Base-by-base conservation (phyloP, 2,888 invertebrate genomes). In the Brenthis ino region DNA sequence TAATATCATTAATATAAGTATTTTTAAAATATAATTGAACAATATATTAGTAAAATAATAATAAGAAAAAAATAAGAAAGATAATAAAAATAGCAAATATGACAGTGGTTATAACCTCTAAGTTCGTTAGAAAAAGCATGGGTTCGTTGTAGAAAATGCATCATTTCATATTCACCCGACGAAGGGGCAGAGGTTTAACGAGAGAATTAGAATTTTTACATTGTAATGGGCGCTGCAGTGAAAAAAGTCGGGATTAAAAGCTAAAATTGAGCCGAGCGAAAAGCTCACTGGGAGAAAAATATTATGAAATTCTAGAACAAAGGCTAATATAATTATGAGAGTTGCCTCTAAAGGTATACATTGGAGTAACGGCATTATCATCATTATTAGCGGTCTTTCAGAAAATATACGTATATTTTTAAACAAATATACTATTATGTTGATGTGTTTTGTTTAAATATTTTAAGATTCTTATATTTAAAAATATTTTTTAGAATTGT, bases 151-250 rank as follows among this genome's bases (percentile, higher is more conserved):
- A 54, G 57, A 65, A 69, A 74, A 71, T 71, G 71, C 69, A 68
- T 65, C 61, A 67, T 69, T 70, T 68, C 64, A 70, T 74, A 66
- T 69, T 71, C 70, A 79, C 77, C 79, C 78, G 78, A 80, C 66
- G 80, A 81, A 75, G 80, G 78, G 80, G 78, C 76, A 76, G 77
- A 77, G 78, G 79, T 80, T 84, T 85, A 86, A 88, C 83, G 83
- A 84, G 85, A 80, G 82, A 85, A 88, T 88, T 87, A 86, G 86
- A 87, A 85, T 86, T 86, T 67, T 85, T 84, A 86, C 86, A 87
- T 87, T 85, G 86, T 86, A 83, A 83, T 80, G 77, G 79, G 77
- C 78, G 78, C 74, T 75, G 74, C 74, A 72, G 68, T 73, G 73
- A 74, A 72, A 74, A 77, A 77, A 76, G 64, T 68, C 55, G 51